These are phyloP conservation scores for Acleris cristana DNA, from an alignment of 2,888 invertebrate genomes.

Conservation along the genomic window DNA sequence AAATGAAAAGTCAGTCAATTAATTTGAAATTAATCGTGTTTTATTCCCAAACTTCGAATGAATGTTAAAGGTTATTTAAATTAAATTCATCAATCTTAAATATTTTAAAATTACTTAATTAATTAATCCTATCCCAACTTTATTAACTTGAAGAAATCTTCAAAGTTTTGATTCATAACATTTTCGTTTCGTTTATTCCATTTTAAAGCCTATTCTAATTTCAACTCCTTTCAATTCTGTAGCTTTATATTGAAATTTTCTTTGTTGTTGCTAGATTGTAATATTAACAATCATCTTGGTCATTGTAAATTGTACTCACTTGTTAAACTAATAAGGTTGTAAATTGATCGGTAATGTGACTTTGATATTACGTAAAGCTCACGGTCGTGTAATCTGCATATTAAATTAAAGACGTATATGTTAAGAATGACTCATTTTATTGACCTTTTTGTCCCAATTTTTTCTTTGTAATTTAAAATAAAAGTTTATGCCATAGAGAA, in stretches of 20 bases:
- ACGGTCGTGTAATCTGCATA: constrained; percentile 76
- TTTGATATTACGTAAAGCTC: constrained; percentile 77
- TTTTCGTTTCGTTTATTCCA: constrained; percentile 9
- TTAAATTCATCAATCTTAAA: constrained; percentile 35
- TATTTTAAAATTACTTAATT: constrained; percentile 30
- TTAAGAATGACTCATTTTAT: constrained; percentile 52
- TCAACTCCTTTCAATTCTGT: neutral
- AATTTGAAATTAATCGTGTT: constrained; percentile 21
- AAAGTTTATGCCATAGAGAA: too few relatives aligned
- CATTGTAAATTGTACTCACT: constrained; percentile 48
- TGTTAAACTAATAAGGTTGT: constrained; percentile 73
- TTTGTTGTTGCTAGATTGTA: constrained; percentile 15
- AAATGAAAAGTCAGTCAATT: constrained; percentile 16
- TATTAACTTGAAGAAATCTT: constrained; percentile 11
- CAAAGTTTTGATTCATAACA: constrained; percentile 20
- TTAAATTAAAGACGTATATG: constrained; percentile 77
- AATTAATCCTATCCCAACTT: constrained; percentile 27
- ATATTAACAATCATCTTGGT: constrained; percentile 27
- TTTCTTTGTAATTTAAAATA: neutral
- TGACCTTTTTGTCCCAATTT: constrained; percentile 29
- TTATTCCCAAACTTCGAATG: constrained; percentile 28
- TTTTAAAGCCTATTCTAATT: neutral
- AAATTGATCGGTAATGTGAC: constrained; percentile 77
- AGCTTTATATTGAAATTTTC: neutral
- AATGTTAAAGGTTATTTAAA: constrained; percentile 34